Conservation (phyloP, 2,113 vertebrate species). For the Dicaeum eximium region DNA sequence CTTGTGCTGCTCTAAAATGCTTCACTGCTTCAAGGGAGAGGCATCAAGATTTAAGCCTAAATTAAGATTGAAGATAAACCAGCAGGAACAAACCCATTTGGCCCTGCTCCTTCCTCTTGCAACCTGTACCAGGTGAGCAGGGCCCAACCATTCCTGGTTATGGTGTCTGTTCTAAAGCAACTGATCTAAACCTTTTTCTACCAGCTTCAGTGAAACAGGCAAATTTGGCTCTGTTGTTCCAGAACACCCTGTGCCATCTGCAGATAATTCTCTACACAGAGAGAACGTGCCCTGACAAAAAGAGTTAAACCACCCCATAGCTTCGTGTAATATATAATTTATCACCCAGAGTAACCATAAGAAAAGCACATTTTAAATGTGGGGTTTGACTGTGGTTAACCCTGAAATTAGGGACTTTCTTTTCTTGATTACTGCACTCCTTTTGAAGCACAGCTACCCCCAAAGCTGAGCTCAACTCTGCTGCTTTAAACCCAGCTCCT, state of each 20-base stretch:
- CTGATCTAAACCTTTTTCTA: not conserved
- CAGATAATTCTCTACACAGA: not conserved
- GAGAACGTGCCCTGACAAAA: not conserved
- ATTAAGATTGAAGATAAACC: not conserved
- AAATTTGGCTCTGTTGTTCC: not conserved
- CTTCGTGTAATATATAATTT: not conserved
- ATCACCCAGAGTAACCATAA: not conserved
- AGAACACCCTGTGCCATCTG: not conserved
- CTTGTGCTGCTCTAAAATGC: not conserved
- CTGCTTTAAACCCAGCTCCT: not conserved
- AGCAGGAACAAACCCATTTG: not conserved
- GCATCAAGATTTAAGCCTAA: not conserved
- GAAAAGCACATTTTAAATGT: not conserved
- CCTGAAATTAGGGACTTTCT: not conserved
- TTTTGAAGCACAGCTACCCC: not conserved
- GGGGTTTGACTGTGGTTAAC: not conserved
- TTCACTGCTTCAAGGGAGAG: not conserved
- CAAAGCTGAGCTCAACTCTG: fast-evolving
- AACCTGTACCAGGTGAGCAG: fast-evolving
- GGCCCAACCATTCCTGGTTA: not conserved
- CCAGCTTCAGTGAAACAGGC: not conserved
- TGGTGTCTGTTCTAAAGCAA: not conserved
- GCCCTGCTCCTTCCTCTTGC: not conserved
- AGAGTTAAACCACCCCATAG: not conserved
- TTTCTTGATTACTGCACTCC: not conserved